These are phyloP conservation scores for Pelusios castaneus DNA, from an alignment of 2,113 vertebrate species.

Conservation along the genomic window DNA sequence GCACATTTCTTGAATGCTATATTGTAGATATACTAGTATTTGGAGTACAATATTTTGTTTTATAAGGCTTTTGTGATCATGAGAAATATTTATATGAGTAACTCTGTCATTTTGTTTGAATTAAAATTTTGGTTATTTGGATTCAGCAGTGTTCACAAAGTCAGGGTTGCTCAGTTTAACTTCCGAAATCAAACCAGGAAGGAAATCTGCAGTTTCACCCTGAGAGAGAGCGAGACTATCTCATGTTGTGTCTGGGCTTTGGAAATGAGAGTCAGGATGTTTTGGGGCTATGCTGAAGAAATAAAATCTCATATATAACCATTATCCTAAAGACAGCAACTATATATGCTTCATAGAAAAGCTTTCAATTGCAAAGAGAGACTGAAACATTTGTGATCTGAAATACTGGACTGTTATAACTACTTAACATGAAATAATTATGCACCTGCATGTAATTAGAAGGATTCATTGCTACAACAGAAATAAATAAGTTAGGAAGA, in stretches of 20 bases:
- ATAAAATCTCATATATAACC: neutral
- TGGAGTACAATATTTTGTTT: neutral
- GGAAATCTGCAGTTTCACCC: constrained; percentile 76
- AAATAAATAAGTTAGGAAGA: neutral
- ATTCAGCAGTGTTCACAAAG: neutral
- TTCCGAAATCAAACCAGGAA: constrained; percentile 71
- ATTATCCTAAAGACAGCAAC: neutral
- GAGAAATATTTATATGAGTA: neutral
- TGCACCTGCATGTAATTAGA: neutral
- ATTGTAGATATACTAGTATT: neutral
- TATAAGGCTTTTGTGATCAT: neutral
- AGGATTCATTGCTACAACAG: neutral
- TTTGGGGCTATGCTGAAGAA: neutral
- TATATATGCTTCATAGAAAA: fast-evolving
- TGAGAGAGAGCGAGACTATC: constrained; percentile 6
- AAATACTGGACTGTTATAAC: neutral
- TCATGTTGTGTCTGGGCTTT: constrained; percentile 29
- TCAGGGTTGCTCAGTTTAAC: constrained; percentile 45
- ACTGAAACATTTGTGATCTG: neutral
- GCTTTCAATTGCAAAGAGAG: neutral
- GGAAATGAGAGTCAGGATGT: constrained; percentile 17
- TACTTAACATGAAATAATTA: neutral
- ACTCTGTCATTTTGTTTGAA: neutral
- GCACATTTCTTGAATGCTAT: neutral
- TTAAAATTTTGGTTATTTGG: neutral